These are phyloP conservation scores for Nowickia ferox DNA, from an alignment of 2,888 invertebrate genomes.

Conservation along the genomic window DNA sequence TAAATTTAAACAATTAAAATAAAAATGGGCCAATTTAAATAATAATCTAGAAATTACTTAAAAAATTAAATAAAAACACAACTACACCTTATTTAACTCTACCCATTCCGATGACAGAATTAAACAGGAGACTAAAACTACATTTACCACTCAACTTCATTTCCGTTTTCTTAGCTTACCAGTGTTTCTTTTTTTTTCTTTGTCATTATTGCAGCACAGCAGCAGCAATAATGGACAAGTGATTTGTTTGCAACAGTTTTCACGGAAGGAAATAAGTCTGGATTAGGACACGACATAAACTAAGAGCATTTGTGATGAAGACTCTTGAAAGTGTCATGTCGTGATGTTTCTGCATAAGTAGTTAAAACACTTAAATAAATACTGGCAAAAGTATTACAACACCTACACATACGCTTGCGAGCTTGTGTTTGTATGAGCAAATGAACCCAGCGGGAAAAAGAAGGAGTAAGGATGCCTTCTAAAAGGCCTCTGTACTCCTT, in stretches of 20 bases:
- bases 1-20: not conserved
- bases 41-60: slow-evolving; percentile 38
- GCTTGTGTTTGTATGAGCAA: not conserved
- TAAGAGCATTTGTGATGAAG: slow-evolving; percentile 73
- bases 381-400: slow-evolving; percentile 2
- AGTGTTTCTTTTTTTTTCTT: not conserved
- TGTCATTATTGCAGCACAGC: slow-evolving; percentile 3
- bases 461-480: too few species aligned
- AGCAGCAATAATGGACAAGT: slow-evolving; percentile 50
- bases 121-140: slow-evolving; percentile 30
- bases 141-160: slow-evolving; percentile 65
- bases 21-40: slow-evolving; percentile 1
- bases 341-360: slow-evolving; percentile 69
- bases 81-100: slow-evolving; percentile 40
- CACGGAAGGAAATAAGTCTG: slow-evolving; percentile 80
- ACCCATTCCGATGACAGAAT: not conserved
- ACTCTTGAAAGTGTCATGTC: slow-evolving; percentile 69
- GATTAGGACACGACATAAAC: slow-evolving; percentile 78
- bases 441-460: too few species aligned
- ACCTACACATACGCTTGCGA: not conserved
- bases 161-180: slow-evolving; percentile 52
- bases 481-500: too few species aligned
- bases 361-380: slow-evolving; percentile 54
- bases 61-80: slow-evolving; percentile 32
- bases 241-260: slow-evolving; percentile 73